Evolutionary conservation across 2,797 vertebrate genomes (phyloP).

Genomic region (Clamator glandarius): DNA sequence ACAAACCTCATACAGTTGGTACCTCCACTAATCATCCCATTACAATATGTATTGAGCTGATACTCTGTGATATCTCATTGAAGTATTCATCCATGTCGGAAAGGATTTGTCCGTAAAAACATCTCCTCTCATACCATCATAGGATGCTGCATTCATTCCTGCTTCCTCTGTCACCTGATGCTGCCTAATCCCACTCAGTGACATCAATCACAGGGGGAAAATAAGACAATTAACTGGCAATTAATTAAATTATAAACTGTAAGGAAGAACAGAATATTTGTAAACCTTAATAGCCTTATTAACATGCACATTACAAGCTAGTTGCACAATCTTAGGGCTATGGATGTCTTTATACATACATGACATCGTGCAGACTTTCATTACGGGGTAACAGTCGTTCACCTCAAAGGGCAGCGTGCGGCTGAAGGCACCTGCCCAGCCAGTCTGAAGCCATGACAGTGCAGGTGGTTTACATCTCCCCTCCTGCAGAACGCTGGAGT

Average conservation of each 20-base stretch:
- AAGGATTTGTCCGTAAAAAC: slow-evolving; percentile 70
- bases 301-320: slow-evolving; percentile 14
- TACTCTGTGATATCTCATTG: slow-evolving; percentile 53
- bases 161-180: slow-evolving; percentile 61
- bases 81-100: slow-evolving; percentile 73
- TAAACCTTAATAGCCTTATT: slow-evolving; percentile 51
- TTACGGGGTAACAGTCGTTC: background rate
- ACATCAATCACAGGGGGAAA: slow-evolving; percentile 66
- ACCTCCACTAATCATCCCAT: slow-evolving; percentile 68
- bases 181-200: slow-evolving; percentile 65
- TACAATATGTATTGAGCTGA: slow-evolving; percentile 62
- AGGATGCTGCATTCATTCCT: slow-evolving; percentile 23
- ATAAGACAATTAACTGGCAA: slow-evolving; percentile 69
- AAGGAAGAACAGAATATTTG: slow-evolving; percentile 56
- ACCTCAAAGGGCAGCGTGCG: background rate
- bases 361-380: background rate
- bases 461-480: background rate
- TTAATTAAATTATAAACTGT: slow-evolving; percentile 70
- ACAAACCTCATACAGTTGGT: slow-evolving; percentile 63
- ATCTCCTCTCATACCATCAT: slow-evolving; percentile 37
- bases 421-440: background rate
- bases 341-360: background rate
- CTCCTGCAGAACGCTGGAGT: background rate
- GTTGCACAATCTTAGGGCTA: slow-evolving; percentile 13
- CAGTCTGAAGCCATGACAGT: background rate